Base-by-base conservation (phyloP, 2,113 vertebrate species). In the Zosterops hypoxanthus region DNA sequence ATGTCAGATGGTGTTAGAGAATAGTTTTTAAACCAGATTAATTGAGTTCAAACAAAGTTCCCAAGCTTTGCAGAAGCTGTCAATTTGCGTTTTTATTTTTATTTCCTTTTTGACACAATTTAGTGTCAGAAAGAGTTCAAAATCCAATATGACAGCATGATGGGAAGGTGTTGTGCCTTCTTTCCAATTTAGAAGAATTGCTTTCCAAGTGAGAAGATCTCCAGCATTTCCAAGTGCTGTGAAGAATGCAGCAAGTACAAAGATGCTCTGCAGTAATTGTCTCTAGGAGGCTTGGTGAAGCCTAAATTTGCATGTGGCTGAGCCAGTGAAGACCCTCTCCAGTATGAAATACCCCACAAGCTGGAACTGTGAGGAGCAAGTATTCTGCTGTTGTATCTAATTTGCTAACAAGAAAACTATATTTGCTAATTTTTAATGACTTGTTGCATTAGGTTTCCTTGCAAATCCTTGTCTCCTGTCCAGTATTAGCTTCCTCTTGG, bases 201-300 rank as follows among this genome's bases (percentile, higher is more conserved):
- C 77, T 79, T 94, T 94, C 77, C 72, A 88, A 95, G 91, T 71
- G 77, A 86, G 88, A 95, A 80, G 91, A 68, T 78, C 72, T 94
- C 72, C 94, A 92, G 82, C 76, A 91, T 78, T 60, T 92, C 47
- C 68, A 66, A 75, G 60, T 60, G 60, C 91, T 59, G 80, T 25
- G 65, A 82, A 66, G 83, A 82, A 33, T 3, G 5, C 75, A 91
- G 77, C 59, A 64, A 92, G 56, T 73, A 26, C 52, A n/a, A 63
- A 81, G 64, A 70, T 56, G 26, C 34, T 90, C 68, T 75, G 39
- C 34, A 81, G 17, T 72, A 50, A 31, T 29, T 66, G 33, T 53
- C 28, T 91, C 8, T 39, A 75, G 53, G 39, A 78, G 60, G 22
- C 22, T n/a, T 88, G n/a, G 39, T 61, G 44, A 60, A 59, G 72